These are phyloP conservation scores for Drosophila melanica DNA, from an alignment of 1,140 invertebrate species.

Conservation along the genomic window DNA sequence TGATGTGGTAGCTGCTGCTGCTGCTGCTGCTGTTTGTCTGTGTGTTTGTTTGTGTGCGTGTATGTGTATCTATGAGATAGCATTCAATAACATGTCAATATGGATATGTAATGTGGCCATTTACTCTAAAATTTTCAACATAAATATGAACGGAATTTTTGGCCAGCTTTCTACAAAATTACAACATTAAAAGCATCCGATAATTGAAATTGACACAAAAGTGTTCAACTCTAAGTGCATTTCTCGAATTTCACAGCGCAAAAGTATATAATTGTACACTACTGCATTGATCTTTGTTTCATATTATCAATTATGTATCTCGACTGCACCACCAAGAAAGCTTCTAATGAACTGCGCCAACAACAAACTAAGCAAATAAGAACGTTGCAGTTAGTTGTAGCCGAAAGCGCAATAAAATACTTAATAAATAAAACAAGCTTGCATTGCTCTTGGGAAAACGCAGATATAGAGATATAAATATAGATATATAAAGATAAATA, in stretches of 20 bases:
- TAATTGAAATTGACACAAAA: constrained; percentile 43
- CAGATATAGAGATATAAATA: too few relatives aligned
- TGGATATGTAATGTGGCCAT: constrained; percentile 44
- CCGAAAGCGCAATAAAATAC: too few relatives aligned
- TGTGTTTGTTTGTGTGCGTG: constrained; percentile 9
- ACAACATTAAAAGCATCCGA: constrained; percentile 25
- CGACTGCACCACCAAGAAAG: constrained; percentile 10
- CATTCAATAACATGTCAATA: constrained; percentile 54
- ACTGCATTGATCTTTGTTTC: constrained; percentile 13
- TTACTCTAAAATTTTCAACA: constrained; percentile 38
- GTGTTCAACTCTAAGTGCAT: constrained; percentile 24
- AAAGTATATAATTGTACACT: not conserved
- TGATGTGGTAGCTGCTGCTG: constrained; percentile 13
- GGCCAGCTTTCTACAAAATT: constrained; percentile 12
- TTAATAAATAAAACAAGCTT: too few relatives aligned
- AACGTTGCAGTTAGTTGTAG: too few relatives aligned
- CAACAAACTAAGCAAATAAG: not conserved
- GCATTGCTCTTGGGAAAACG: too few relatives aligned
- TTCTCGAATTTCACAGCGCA: constrained; percentile 8
- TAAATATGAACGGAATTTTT: constrained; percentile 42
- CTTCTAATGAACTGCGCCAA: constrained; percentile 13
- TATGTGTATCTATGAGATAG: constrained; percentile 18
- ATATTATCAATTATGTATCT: constrained; percentile 11
- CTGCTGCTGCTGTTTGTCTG: not conserved
- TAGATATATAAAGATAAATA: too few relatives aligned